These are phyloP conservation scores for Solenopsis fugax DNA, from an alignment of 1,140 invertebrate genomes.

Conservation along the genomic window DNA sequence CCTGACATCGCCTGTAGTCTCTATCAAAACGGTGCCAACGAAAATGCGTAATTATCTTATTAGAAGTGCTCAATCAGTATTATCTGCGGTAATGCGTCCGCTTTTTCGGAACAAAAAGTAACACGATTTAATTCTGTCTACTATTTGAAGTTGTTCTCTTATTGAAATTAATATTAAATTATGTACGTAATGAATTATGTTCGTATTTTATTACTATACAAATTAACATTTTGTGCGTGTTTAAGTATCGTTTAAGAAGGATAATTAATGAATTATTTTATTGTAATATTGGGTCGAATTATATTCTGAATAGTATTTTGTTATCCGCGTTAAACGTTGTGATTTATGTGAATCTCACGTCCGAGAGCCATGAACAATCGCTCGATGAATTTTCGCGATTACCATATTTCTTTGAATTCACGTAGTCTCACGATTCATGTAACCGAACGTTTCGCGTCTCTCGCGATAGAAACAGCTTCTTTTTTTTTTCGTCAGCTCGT, in stretches of 20 bases:
- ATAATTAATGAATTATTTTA: background rate
- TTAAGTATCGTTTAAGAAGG: background rate
- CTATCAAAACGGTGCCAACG: slow-evolving; percentile 57
- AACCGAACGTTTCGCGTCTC: slow-evolving; percentile 12
- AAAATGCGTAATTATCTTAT: slow-evolving; percentile 79
- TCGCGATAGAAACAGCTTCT: background rate
- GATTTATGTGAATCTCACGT: background rate
- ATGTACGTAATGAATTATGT: background rate
- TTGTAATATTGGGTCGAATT: background rate
- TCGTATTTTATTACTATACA: background rate
- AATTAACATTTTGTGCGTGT: background rate
- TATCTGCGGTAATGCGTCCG: slow-evolving; percentile 11
- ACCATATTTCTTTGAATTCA: slow-evolving; percentile 30
- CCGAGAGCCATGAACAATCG: background rate
- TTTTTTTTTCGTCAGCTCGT: slow-evolving; percentile 30
- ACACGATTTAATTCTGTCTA: background rate
- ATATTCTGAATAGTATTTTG: background rate
- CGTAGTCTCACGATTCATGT: slow-evolving; percentile 8
- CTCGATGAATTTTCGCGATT: background rate
- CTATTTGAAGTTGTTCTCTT: background rate
- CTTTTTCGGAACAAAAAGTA: background rate
- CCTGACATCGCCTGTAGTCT: slow-evolving; percentile 61
- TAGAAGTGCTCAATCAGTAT: slow-evolving; percentile 63
- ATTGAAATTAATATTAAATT: slow-evolving; percentile 2
- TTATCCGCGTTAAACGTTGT: background rate